A percentile compares a stretch with the other conserved stretches of the same genome.
Evolutionary conservation across 2,888 invertebrate species (phyloP).

Genomic region (Ormyrus thymus): DNA sequence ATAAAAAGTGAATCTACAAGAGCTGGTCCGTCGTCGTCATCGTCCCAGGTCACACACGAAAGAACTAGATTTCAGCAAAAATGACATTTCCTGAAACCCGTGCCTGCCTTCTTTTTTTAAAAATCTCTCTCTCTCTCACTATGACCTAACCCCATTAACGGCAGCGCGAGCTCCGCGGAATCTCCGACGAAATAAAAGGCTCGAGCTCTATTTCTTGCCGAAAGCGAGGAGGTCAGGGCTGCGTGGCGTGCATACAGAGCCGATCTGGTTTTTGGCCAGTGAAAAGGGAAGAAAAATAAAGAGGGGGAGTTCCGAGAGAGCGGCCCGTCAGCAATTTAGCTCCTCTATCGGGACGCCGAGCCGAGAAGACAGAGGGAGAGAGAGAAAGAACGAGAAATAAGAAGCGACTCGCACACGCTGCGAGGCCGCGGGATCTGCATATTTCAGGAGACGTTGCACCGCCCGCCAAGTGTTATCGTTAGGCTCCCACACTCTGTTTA

Average conservation of each 20-base stretch:
- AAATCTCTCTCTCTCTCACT: too few species aligned
- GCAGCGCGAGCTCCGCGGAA: not conserved
- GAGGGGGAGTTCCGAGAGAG: slow-evolving; percentile 52
- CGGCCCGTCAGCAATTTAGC: slow-evolving; percentile 64
- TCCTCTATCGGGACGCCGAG: slow-evolving; percentile 63
- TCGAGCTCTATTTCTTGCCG: not conserved
- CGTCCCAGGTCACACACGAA: too few species aligned
- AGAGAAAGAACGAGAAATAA: not conserved
- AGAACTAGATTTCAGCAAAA: too few species aligned
- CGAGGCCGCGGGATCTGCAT: slow-evolving; percentile 23
- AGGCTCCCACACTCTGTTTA: too few species aligned
- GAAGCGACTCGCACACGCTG: not conserved
- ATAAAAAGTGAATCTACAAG: too few species aligned
- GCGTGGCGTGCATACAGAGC: slow-evolving; percentile 20
- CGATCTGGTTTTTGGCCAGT: slow-evolving; percentile 53
- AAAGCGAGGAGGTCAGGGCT: slow-evolving; percentile 17
- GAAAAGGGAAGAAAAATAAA: slow-evolving; percentile 66
- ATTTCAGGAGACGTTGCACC: slow-evolving; percentile 45
- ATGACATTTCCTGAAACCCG: too few species aligned
- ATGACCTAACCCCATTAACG: too few species aligned
- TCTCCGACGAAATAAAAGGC: not conserved
- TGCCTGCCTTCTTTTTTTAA: too few species aligned
- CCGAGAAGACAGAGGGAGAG: slow-evolving; percentile 28
- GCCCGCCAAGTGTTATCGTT: not conserved
- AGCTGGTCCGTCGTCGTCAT: too few species aligned